A percentile compares a stretch with the other conserved stretches of the same genome.
phyloP scores from a whole-genome alignment of 2,797 vertebrate species.

The Huso huso region DNA sequence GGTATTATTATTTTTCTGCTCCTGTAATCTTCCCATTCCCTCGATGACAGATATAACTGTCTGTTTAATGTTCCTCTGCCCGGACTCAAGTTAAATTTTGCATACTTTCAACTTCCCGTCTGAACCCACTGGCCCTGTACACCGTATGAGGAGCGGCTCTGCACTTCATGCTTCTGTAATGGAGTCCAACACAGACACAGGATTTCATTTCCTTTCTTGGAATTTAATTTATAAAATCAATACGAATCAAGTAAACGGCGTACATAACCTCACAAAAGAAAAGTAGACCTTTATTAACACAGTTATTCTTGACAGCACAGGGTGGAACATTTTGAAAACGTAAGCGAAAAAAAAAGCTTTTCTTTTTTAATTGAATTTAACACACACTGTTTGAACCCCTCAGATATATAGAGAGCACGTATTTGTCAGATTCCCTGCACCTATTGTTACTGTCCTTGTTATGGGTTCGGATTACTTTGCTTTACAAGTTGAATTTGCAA shows the following conservation, averaged over 20 bases:
- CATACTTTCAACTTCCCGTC: constrained; percentile 22
- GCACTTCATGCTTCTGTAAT: constrained; percentile 5
- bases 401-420: too few relatives aligned
- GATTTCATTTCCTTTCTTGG: constrained; percentile 1
- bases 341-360: too few relatives aligned
- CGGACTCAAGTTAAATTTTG: constrained; percentile 18
- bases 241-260: neutral
- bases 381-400: too few relatives aligned
- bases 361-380: too few relatives aligned
- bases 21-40: constrained; percentile 2
- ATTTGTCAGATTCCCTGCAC: too few relatives aligned
- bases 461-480: too few relatives aligned
- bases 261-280: neutral
- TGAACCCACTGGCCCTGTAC: constrained; percentile 8
- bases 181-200: neutral
- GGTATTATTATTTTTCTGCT: too few relatives aligned
- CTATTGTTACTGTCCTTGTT: too few relatives aligned
- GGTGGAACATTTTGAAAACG: neutral
- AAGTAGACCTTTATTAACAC: neutral
- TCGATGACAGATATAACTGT: constrained; percentile 12
- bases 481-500: too few relatives aligned
- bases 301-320: neutral
- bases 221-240: neutral
- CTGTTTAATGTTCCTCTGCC: constrained; percentile 22
- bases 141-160: constrained; percentile 16